Percentiles rank a stretch among this genome's conserved stretches.
These are phyloP conservation scores for Aquatica leii DNA, from an alignment of 2,888 invertebrate species.

Conservation along the genomic window DNA sequence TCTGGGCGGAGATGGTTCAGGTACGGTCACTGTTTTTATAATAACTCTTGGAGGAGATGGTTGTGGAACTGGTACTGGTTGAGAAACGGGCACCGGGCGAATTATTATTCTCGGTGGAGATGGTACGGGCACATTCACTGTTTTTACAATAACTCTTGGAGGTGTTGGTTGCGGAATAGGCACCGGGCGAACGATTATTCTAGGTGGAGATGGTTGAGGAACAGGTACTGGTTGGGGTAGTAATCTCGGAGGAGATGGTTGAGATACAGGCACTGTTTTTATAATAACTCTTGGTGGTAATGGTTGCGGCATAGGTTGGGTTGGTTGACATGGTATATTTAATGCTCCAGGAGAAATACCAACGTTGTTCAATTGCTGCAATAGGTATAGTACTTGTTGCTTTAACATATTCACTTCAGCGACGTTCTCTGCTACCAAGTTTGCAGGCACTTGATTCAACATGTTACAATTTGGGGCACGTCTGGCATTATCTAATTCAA, in stretches of 20 bases:
- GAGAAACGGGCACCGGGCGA: slow-evolving; percentile 1
- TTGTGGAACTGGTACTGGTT: slow-evolving; percentile 9
- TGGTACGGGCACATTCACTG: neutral
- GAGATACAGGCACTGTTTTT: neutral
- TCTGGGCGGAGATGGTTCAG: neutral
- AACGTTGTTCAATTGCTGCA: too few relatives aligned
- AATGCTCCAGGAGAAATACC: too few relatives aligned
- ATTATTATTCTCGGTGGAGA: neutral
- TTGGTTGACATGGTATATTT: too few relatives aligned
- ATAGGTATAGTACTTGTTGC: too few relatives aligned
- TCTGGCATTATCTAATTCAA: too few relatives aligned
- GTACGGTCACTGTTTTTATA: neutral
- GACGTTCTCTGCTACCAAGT: too few relatives aligned
- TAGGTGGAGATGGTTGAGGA: neutral
- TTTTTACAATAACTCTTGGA: neutral
- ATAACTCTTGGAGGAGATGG: slow-evolving; percentile 10
- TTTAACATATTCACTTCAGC: too few relatives aligned
- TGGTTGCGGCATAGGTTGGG: too few relatives aligned
- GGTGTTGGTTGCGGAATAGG: neutral
- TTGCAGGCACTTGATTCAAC: too few relatives aligned
- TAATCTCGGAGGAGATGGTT: slow-evolving; percentile 10
- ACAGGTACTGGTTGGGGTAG: slow-evolving; percentile 15
- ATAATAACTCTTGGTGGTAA: slow-evolving; percentile 15
- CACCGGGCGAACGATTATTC: too few relatives aligned
- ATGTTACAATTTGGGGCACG: too few relatives aligned